Evolutionary conservation across 2,113 vertebrate genomes (phyloP).

Genomic region (Phoenicopterus ruber): DNA sequence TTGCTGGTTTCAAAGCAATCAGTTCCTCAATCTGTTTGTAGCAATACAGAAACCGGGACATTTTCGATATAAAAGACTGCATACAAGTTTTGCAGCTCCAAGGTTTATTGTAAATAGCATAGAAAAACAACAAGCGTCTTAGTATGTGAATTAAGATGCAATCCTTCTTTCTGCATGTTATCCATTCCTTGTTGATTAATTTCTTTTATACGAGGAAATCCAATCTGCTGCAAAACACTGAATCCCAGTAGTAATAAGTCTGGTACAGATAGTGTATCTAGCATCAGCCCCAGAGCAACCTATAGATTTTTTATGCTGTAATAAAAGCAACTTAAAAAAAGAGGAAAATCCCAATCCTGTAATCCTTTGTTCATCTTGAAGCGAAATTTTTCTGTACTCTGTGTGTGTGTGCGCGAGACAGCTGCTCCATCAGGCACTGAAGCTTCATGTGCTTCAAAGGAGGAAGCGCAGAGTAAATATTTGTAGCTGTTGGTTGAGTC

Average conservation of each 20-base stretch:
- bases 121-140: background rate
- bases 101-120: background rate
- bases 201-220: background rate
- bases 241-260: background rate
- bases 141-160: background rate
- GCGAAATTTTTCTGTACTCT: background rate
- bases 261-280: background rate
- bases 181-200: slow-evolving; percentile 15
- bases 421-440: background rate
- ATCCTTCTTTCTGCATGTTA: background rate
- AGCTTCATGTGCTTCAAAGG: background rate
- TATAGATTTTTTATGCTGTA: background rate
- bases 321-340: background rate
- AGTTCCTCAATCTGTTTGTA: background rate
- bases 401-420: background rate
- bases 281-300: background rate
- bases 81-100: background rate
- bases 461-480: background rate
- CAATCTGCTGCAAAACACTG: background rate
- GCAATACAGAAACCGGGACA: background rate
- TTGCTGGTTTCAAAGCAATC: background rate
- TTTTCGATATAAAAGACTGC: background rate
- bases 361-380: background rate
- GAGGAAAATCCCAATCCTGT: background rate
- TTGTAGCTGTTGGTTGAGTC: background rate